Percentiles rank a stretch among this genome's conserved stretches.
phyloP scores from a whole-genome alignment of 2,113 vertebrate genomes.

The Xerus inauris region DNA sequence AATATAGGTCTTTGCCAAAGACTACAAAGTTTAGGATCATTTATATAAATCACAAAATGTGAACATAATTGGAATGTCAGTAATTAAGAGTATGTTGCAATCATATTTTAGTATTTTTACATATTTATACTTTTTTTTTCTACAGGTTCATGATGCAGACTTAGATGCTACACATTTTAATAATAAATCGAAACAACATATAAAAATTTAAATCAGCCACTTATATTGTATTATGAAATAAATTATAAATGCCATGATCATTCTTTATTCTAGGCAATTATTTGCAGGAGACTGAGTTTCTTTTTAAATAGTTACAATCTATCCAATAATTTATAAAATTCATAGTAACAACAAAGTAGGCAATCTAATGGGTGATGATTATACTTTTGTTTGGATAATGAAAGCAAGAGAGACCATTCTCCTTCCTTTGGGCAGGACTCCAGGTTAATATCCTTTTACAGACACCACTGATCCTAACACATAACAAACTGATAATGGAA shows the following conservation, averaged over 20 bases:
- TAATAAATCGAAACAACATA: neutral
- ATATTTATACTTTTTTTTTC: neutral
- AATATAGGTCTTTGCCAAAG: constrained; percentile 58
- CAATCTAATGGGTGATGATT: neutral
- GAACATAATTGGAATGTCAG: neutral
- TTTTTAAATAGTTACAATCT: neutral
- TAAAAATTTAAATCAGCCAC: neutral
- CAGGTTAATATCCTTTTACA: constrained; percentile 36
- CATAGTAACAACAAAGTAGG: neutral
- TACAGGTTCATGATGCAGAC: neutral
- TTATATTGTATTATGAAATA: neutral
- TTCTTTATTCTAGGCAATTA: neutral
- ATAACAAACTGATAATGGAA: constrained; percentile 22
- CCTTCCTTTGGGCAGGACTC: neutral
- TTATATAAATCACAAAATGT: constrained; percentile 60
- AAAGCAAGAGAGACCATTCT: neutral
- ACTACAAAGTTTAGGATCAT: constrained; percentile 55
- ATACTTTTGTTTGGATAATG: constrained; percentile 40
- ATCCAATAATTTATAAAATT: constrained; percentile 20
- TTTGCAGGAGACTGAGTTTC: neutral
- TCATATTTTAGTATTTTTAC: constrained; percentile 26
- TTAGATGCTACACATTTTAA: neutral
- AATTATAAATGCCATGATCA: neutral
- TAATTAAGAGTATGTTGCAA: constrained; percentile 48
- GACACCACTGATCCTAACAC: neutral